A percentile compares a stretch with the other conserved stretches of the same genome.
Conservation (phyloP, 2,113 vertebrate species). For the Cervus canadensis region DNA sequence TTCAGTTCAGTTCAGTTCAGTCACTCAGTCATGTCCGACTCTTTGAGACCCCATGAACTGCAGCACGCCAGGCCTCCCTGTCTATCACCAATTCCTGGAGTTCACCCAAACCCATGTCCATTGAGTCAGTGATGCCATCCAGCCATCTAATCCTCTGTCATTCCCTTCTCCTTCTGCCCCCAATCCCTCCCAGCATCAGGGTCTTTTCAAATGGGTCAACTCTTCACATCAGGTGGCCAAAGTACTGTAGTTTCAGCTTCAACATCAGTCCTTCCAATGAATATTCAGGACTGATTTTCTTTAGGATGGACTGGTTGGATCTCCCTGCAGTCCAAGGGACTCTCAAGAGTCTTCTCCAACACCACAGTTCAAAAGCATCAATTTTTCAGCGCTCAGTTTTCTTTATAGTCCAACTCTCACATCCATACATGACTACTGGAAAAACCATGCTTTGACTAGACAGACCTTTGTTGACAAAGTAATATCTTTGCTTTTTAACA, state of each 20-base stretch:
- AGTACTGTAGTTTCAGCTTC: background rate
- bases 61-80: background rate
- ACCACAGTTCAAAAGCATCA: background rate
- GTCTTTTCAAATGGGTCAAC: background rate
- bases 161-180: background rate
- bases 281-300: background rate
- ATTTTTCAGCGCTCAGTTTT: accelerated
- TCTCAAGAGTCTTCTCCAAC: background rate
- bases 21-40: accelerated
- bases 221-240: background rate
- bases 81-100: background rate
- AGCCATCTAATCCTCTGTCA: background rate
- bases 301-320: background rate
- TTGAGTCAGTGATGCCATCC: background rate
- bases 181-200: background rate
- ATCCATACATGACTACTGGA: background rate
- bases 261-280: background rate
- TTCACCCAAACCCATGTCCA: background rate
- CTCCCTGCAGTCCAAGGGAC: background rate
- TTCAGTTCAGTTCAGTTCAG: background rate
- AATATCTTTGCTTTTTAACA: background rate
- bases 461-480: background rate
- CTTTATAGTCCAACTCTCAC: background rate
- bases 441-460: background rate
- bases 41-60: background rate